These are phyloP conservation scores for Ips typographus DNA, from an alignment of 1,140 invertebrate species.

Conservation along the genomic window DNA sequence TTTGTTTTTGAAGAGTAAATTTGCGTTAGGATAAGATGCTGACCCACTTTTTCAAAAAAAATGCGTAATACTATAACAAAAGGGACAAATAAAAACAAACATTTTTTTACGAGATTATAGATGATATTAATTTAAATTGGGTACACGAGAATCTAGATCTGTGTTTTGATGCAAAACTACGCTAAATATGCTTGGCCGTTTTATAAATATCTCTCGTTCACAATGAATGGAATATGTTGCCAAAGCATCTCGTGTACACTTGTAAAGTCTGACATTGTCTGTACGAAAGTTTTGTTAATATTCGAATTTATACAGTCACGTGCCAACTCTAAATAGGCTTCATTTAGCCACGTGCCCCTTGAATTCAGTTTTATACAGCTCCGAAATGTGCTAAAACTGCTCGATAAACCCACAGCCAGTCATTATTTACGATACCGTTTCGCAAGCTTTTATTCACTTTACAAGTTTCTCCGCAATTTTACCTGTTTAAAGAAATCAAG, in stretches of 20 bases:
- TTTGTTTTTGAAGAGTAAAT: too few species aligned
- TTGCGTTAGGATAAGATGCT: too few species aligned
- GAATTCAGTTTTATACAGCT: neutral
- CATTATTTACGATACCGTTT: conserved; percentile 2
- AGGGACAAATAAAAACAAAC: too few species aligned
- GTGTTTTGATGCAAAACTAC: neutral
- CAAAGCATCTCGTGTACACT: neutral
- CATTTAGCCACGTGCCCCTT: neutral
- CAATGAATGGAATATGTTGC: neutral
- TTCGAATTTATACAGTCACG: too few species aligned
- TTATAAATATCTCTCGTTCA: conserved; percentile 1
- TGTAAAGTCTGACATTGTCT: too few species aligned
- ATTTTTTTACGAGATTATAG: too few species aligned
- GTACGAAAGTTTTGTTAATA: too few species aligned
- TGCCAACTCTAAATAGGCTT: neutral
- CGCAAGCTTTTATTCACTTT: conserved; percentile 3
- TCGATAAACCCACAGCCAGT: neutral
- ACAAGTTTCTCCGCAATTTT: conserved; percentile 6
- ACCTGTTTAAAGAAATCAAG: neutral
- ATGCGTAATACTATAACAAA: too few species aligned
- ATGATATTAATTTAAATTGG: neutral
- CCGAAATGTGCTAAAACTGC: neutral
- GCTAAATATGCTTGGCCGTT: neutral
- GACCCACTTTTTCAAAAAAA: too few species aligned
- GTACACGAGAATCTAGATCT: neutral